Evolutionary conservation across 2,113 vertebrate genomes (phyloP).

Genomic region (Hippotragus niger): DNA sequence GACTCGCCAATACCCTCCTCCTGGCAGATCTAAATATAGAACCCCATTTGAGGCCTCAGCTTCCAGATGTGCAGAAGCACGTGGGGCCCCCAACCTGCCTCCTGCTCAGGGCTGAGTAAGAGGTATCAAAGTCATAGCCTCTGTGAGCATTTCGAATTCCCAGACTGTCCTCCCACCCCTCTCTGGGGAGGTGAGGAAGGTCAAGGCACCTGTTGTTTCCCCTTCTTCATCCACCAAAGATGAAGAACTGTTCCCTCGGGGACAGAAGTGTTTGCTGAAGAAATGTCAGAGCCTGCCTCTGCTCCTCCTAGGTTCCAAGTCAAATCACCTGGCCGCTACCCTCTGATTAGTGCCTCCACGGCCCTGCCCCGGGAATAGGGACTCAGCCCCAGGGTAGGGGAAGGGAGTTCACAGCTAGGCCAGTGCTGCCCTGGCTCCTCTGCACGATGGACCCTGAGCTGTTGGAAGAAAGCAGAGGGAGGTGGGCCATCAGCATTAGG

Average conservation of each 20-base stretch:
- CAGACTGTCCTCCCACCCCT: not conserved
- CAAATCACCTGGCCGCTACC: not conserved
- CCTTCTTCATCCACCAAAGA: not conserved
- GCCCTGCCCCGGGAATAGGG: too few species aligned
- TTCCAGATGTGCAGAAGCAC: not conserved
- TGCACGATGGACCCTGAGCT: not conserved
- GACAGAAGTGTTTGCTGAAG: not conserved
- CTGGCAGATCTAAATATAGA: slow-evolving; percentile 37
- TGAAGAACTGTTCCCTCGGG: not conserved
- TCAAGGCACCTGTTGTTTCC: not conserved
- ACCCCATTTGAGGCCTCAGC: not conserved
- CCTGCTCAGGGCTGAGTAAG: not conserved
- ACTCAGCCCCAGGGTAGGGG: not conserved
- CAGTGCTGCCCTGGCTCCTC: not conserved
- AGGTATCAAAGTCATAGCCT: not conserved
- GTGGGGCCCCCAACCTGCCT: not conserved
- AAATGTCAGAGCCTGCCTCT: not conserved
- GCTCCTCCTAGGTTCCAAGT: not conserved
- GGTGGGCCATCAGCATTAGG: too few species aligned
- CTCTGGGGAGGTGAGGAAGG: not conserved
- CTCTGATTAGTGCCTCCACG: not conserved
- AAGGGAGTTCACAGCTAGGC: not conserved
- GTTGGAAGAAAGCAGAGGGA: not conserved
- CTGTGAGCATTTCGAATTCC: not conserved
- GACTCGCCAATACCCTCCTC: not conserved